A percentile compares a stretch with the other conserved stretches of the same genome.
Evolutionary conservation across 2,797 vertebrate genomes (phyloP).

Genomic region (Gobionotothen gibberifrons): DNA sequence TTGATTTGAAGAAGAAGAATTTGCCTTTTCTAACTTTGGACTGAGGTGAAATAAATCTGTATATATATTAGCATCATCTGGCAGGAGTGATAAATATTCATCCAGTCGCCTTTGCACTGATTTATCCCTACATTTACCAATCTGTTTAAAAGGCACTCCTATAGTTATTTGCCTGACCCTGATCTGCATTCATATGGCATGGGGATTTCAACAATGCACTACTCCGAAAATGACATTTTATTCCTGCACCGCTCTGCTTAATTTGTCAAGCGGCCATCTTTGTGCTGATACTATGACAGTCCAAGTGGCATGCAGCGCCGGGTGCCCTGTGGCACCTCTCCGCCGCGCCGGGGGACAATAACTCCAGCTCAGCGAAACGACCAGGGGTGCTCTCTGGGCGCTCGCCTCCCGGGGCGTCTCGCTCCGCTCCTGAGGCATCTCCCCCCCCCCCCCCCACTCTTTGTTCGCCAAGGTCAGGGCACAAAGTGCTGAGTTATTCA

Average conservation of each 20-base stretch:
- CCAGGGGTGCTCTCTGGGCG: slow-evolving; percentile 81
- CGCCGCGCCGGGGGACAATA: slow-evolving; percentile 77
- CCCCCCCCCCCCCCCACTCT: slow-evolving; percentile 68
- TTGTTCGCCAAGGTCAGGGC: slow-evolving; percentile 92
- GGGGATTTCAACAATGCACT: slow-evolving; percentile 53
- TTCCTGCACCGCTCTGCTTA: slow-evolving; percentile 59
- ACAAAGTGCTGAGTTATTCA: slow-evolving; percentile 93
- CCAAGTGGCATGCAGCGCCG: slow-evolving; percentile 74
- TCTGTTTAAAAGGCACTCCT: slow-evolving; percentile 73
- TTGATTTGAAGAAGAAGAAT: slow-evolving; percentile 87
- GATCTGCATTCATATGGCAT: slow-evolving; percentile 78
- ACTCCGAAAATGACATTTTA: slow-evolving; percentile 73
- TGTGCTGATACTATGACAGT: slow-evolving; percentile 82
- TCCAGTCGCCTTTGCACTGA: slow-evolving; percentile 64
- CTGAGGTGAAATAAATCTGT: slow-evolving; percentile 84
- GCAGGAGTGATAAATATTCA: slow-evolving; percentile 87
- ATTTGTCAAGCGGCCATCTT: slow-evolving; percentile 77
- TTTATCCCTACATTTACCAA: slow-evolving; percentile 59
- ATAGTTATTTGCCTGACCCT: slow-evolving; percentile 75
- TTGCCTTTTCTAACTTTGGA: slow-evolving; percentile 85
- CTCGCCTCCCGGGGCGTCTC: slow-evolving; percentile 86
- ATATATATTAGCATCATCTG: slow-evolving; percentile 77
- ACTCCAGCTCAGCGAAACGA: slow-evolving; percentile 82
- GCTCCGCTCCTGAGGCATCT: slow-evolving; percentile 87
- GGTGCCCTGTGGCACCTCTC: slow-evolving; percentile 74